Base-by-base conservation (phyloP, 2,888 invertebrate genomes). In the Gasteruption jaculator region DNA sequence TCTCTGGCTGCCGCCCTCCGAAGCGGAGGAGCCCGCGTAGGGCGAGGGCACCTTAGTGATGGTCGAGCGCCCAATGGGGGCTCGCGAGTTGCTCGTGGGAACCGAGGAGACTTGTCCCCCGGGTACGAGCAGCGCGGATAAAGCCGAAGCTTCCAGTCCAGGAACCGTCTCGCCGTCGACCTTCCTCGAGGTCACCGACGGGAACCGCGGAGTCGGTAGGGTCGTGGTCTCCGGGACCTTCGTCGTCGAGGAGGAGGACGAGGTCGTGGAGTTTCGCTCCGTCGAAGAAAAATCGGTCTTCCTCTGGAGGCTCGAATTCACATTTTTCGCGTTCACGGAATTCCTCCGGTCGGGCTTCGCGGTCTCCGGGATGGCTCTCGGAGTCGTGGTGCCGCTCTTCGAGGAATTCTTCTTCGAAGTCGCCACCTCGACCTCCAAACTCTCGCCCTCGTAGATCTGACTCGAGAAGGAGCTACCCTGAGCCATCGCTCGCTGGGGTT, bases 51-150 rank as follows among this genome's bases (percentile, higher is more conserved):
- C 77, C 66, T 82, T 82, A 1, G 79, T 80, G 18, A 83, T 82
- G 1, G 75, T 80, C 2, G 81, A 74, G 30, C 74, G 73, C 25
- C 77, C 78, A n/a, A 58, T n/a, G n/a, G n/a, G n/a, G n/a, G n/a
- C n/a, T n/a, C n/a, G n/a, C n/a, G n/a, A n/a, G n/a, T 68, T 71
- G 14, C 74, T 73, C 69, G 76, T 71, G 30, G 73, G 26, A 34
- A 46, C 42, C 57, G 71, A 31, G 56, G 74, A 68, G 46, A 77
- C 67, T 55, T 76, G 75, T 2, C 76, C 78, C 11, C 77, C 82
- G 21, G 84, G 83, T 33, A 79, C 72, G 32, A 84, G 62, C 19
- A 84, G 71, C 15, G 83, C 79, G 16, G 84, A 81, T 14, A 83
- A 64, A 15, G 83, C 78, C 1, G 74, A 72, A 4, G 70, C 64